A percentile compares a stretch with the other conserved stretches of the same genome.
Evolutionary conservation across 2,888 invertebrate species (phyloP).

Genomic region (Ectemnius continuus): DNA sequence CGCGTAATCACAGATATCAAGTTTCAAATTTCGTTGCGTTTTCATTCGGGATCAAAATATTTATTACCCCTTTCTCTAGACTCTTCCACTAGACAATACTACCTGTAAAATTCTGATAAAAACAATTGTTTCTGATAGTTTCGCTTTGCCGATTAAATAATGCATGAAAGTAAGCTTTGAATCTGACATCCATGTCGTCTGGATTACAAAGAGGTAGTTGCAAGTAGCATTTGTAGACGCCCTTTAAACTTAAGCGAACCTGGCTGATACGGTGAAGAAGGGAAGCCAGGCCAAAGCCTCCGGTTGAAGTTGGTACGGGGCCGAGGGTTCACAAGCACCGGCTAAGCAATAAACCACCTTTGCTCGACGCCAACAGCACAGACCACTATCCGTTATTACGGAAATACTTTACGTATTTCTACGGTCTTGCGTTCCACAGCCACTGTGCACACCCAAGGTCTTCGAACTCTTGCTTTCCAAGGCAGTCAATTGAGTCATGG

Average conservation of each 20-base stretch:
- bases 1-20: no score
- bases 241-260: conserved; percentile 12
- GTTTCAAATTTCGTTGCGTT: no score
- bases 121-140: no score
- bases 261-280: conserved; percentile 13
- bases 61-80: no score
- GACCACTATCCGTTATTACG: conserved; percentile 50
- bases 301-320: conserved; percentile 33
- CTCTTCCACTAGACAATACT: no score
- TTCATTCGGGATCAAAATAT: no score
- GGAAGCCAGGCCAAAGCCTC: conserved; percentile 10
- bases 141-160: no score
- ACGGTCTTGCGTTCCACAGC: conserved; percentile 19
- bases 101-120: no score
- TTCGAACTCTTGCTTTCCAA: not conserved
- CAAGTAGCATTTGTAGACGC: conserved; percentile 13
- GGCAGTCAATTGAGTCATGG: no score
- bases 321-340: conserved; percentile 12
- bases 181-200: no score
- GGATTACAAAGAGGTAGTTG: conserved; percentile 19
- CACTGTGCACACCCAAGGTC: not conserved
- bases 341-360: conserved; percentile 52
- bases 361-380: conserved; percentile 37
- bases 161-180: conserved; percentile 5
- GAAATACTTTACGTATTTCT: conserved; percentile 49